Conservation (phyloP, 2,888 invertebrate species). For the Gisinianus flammeolus region DNA sequence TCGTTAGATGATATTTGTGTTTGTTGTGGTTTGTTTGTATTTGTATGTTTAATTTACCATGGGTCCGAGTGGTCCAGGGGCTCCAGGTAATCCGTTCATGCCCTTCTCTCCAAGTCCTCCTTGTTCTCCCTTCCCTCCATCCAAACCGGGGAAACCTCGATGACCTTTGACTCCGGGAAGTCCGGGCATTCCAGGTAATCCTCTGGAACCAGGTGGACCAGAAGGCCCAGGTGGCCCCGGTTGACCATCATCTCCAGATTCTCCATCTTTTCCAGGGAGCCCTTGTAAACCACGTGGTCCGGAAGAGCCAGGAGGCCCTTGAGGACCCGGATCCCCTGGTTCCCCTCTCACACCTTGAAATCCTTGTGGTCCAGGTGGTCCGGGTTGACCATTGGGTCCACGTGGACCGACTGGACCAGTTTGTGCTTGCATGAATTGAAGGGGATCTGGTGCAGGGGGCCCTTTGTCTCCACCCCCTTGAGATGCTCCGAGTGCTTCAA, state of each 20-base stretch:
- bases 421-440: slow-evolving; percentile 79
- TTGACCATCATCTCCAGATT: slow-evolving; percentile 80
- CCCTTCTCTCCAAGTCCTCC: slow-evolving; percentile 80
- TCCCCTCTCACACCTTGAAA: slow-evolving; percentile 80
- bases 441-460: slow-evolving; percentile 70
- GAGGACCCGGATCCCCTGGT: slow-evolving; percentile 68
- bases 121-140: slow-evolving; percentile 82
- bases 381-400: slow-evolving; percentile 72
- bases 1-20: too few species aligned
- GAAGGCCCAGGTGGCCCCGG: slow-evolving; percentile 73
- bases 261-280: slow-evolving; percentile 77
- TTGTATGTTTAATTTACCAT: slow-evolving; percentile 66
- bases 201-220: slow-evolving; percentile 77
- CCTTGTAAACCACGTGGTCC: slow-evolving; percentile 74
- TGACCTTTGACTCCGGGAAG: slow-evolving; percentile 84
- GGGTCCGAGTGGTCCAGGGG: slow-evolving; percentile 69
- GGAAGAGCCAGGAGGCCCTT: slow-evolving; percentile 65
- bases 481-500: slow-evolving; percentile 76
- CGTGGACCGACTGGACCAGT: slow-evolving; percentile 80
- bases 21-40: too few species aligned
- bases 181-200: slow-evolving; percentile 76
- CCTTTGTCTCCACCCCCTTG: slow-evolving; percentile 74
- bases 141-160: slow-evolving; percentile 77
- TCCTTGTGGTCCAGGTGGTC: slow-evolving; percentile 76
- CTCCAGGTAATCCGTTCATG: slow-evolving; percentile 69